Conservation (phyloP, 2,888 invertebrate genomes). For the Synanthedon formicaeformis region DNA sequence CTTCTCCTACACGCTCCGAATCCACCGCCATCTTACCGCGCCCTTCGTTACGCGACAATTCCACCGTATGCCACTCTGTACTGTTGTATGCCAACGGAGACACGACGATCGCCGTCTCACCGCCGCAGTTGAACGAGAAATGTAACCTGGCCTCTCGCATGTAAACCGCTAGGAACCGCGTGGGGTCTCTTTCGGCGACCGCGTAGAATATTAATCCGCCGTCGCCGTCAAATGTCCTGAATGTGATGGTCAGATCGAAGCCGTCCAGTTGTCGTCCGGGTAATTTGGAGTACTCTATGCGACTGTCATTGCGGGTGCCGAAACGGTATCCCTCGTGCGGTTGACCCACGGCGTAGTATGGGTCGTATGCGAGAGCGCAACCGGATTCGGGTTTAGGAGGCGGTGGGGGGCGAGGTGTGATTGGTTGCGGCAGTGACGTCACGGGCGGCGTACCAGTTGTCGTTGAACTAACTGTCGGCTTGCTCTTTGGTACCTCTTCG, state of each 20-base stretch:
- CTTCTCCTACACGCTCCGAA: slow-evolving; percentile 64
- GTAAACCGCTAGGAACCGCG: slow-evolving; percentile 81
- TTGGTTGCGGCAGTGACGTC: slow-evolving; percentile 7
- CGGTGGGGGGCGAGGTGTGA: slow-evolving; percentile 33
- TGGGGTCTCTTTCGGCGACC: slow-evolving; percentile 68
- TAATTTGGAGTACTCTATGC: slow-evolving; percentile 77
- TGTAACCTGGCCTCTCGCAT: slow-evolving; percentile 80
- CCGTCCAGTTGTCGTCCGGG: slow-evolving; percentile 73
- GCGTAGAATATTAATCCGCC: slow-evolving; percentile 90
- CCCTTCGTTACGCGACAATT: slow-evolving; percentile 73
- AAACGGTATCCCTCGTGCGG: slow-evolving; percentile 72
- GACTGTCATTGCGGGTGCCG: slow-evolving; percentile 76
- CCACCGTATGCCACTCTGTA: slow-evolving; percentile 82
- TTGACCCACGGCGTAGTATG: slow-evolving; percentile 54
- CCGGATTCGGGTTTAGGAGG: slow-evolving; percentile 54
- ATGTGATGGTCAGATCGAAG: slow-evolving; percentile 81
- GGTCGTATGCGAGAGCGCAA: slow-evolving; percentile 64
- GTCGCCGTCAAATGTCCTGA: slow-evolving; percentile 79
- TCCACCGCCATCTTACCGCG: slow-evolving; percentile 78
- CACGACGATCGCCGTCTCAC: slow-evolving; percentile 69
- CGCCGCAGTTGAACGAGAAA: slow-evolving; percentile 80
- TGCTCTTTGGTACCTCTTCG: too few relatives aligned
- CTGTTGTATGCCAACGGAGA: slow-evolving; percentile 75
- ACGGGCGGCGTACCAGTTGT: slow-evolving; percentile 6
- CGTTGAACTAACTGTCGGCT: slow-evolving; percentile 5